Conservation (phyloP, 2,113 vertebrate genomes). For the Himantopus leucocephalus region DNA sequence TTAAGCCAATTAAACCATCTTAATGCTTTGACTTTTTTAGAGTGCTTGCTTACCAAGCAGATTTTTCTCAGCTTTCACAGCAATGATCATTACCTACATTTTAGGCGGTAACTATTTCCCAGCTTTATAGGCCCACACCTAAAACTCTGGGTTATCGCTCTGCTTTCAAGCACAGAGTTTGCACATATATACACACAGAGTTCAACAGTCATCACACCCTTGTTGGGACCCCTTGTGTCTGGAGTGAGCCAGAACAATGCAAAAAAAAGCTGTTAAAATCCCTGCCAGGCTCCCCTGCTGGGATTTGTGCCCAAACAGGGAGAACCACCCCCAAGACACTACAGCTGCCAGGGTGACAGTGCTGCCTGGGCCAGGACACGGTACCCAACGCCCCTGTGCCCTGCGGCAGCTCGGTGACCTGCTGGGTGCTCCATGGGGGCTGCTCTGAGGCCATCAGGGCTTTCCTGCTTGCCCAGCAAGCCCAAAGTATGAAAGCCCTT, state of each 20-base stretch:
- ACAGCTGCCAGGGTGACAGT: not conserved
- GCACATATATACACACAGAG: not conserved
- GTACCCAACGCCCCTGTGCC: not conserved
- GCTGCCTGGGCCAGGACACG: not conserved
- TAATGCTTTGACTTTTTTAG: conserved; percentile 31
- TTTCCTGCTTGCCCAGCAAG: not conserved
- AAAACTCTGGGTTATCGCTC: not conserved
- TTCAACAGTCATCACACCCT: not conserved
- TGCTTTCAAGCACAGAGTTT: not conserved
- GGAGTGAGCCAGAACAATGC: not conserved
- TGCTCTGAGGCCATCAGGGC: not conserved
- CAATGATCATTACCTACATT: not conserved
- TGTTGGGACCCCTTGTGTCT: not conserved
- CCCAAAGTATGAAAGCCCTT: not conserved
- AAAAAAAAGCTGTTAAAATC: not conserved
- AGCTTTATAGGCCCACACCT: not conserved
- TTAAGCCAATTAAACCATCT: conserved; percentile 67
- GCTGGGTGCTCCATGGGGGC: rapidly evolving
- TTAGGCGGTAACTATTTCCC: not conserved
- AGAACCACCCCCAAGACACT: not conserved
- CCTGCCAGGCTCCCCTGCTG: not conserved
- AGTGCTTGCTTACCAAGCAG: conserved; percentile 39
- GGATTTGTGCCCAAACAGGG: not conserved
- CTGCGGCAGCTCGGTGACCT: not conserved
- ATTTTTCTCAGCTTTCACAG: conserved; percentile 1